Conservation (phyloP, 2,113 vertebrate genomes). For the Chaetodon auriga region DNA sequence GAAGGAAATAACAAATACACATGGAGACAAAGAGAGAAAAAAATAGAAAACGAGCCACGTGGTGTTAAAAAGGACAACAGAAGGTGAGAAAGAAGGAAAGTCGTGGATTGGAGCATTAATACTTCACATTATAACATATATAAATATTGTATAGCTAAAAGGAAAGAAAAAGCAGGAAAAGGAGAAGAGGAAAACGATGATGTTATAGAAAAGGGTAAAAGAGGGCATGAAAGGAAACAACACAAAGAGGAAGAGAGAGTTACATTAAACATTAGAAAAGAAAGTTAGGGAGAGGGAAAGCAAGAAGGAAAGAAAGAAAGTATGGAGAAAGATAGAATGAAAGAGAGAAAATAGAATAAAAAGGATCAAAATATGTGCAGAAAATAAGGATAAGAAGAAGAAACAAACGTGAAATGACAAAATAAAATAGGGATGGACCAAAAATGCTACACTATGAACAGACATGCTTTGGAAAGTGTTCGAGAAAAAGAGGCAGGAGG, state of each 20-base stretch:
- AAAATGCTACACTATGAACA: background rate
- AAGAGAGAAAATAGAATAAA: background rate
- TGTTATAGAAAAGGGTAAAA: background rate
- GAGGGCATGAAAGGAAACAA: background rate
- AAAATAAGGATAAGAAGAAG: background rate
- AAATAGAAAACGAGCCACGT: conserved; percentile 13
- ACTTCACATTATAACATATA: background rate
- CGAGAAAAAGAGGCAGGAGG: conserved; percentile 13
- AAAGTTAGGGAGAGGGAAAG: background rate
- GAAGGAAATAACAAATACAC: conserved; percentile 71
- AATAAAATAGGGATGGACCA: background rate
- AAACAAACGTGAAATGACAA: background rate
- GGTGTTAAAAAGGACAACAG: background rate
- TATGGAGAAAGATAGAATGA: background rate
- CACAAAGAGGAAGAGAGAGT: background rate
- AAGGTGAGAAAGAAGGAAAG: conserved; percentile 19
- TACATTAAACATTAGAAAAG: background rate
- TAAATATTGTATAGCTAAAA: background rate
- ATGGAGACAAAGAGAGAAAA: conserved; percentile 22
- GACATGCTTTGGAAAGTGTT: conserved; percentile 14
- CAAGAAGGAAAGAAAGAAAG: background rate
- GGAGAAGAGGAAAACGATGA: background rate
- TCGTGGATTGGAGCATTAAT: background rate
- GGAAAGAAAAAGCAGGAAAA: background rate
- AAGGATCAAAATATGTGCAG: background rate